phyloP scores from a whole-genome alignment of 2,888 invertebrate genomes.

The Acleris holmiana region DNA sequence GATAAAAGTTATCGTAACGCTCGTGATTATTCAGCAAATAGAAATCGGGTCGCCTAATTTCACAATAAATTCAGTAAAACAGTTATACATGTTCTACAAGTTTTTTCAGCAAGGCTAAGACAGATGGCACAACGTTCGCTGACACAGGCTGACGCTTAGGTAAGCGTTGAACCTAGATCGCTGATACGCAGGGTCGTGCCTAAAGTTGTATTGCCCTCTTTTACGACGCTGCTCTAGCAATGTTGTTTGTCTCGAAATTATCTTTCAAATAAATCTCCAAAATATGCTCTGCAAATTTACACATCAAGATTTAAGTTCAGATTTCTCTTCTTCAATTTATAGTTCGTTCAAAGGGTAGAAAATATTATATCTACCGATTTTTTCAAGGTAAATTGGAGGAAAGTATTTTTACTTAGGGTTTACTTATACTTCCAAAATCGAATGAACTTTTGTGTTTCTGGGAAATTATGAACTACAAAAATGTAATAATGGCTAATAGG shows the following conservation, averaged over 20 bases:
- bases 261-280: slow-evolving; percentile 28
- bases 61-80: background rate
- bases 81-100: too few relatives aligned
- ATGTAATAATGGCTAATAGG: too few relatives aligned
- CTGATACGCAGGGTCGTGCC: slow-evolving; percentile 28
- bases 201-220: slow-evolving; percentile 9
- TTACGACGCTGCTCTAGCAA: slow-evolving; percentile 19
- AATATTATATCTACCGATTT: background rate
- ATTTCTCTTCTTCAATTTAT: slow-evolving; percentile 4
- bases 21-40: too few relatives aligned
- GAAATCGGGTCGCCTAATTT: background rate
- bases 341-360: background rate
- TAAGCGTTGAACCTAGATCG: slow-evolving; percentile 27
- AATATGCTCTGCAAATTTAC: slow-evolving; percentile 32
- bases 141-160: background rate
- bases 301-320: slow-evolving; percentile 19
- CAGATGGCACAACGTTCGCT: slow-evolving; percentile 6
- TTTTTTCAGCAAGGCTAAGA: background rate
- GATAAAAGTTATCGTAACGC: too few relatives aligned
- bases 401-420: too few relatives aligned
- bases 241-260: slow-evolving; percentile 24
- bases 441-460: too few relatives aligned
- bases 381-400: too few relatives aligned
- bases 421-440: too few relatives aligned
- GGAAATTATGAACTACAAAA: too few relatives aligned